A percentile compares a stretch with the other conserved stretches of the same genome.
These are phyloP conservation scores for Glomeris marginata DNA, from an alignment of 2,888 invertebrate species.

Conservation along the genomic window DNA sequence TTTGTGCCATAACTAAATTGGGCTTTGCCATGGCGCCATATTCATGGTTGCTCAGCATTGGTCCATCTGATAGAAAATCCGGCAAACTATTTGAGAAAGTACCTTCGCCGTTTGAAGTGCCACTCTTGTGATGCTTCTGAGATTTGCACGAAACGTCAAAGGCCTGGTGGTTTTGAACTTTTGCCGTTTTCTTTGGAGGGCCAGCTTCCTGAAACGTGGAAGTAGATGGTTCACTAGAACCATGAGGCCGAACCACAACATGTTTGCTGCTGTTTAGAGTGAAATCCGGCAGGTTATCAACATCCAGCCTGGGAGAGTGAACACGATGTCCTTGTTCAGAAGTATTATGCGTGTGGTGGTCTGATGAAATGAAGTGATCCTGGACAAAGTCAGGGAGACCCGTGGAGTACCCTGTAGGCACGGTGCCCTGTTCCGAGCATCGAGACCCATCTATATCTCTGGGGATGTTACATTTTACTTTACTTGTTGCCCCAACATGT, in stretches of 20 bases:
- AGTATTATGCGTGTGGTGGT: too few species aligned
- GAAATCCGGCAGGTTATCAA: constrained; percentile 11
- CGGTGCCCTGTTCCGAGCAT: neutral
- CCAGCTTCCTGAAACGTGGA: too few species aligned
- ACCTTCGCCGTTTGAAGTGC: constrained; percentile 21
- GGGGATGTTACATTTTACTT: neutral
- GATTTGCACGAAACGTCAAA: neutral
- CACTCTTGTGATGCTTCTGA: constrained; percentile 6
- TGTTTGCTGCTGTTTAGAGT: neutral
- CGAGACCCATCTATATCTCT: neutral
- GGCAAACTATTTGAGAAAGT: constrained; percentile 23
- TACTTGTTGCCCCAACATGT: neutral
- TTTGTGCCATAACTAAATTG: too few species aligned
- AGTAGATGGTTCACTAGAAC: too few species aligned
- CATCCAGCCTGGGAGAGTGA: neutral
- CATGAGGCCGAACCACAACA: too few species aligned
- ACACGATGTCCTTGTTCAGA: neutral
- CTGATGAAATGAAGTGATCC: constrained; percentile 20
- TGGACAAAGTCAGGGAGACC: constrained; percentile 29
- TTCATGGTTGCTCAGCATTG: constrained; percentile 16
- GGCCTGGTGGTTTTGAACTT: neutral
- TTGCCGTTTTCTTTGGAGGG: neutral
- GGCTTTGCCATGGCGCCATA: too few species aligned
- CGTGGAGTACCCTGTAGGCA: constrained; percentile 22
- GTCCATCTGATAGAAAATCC: constrained; percentile 24